A percentile compares a stretch with the other conserved stretches of the same genome.
Conservation (phyloP, 2,113 vertebrate species). For the Cisticola juncidis region DNA sequence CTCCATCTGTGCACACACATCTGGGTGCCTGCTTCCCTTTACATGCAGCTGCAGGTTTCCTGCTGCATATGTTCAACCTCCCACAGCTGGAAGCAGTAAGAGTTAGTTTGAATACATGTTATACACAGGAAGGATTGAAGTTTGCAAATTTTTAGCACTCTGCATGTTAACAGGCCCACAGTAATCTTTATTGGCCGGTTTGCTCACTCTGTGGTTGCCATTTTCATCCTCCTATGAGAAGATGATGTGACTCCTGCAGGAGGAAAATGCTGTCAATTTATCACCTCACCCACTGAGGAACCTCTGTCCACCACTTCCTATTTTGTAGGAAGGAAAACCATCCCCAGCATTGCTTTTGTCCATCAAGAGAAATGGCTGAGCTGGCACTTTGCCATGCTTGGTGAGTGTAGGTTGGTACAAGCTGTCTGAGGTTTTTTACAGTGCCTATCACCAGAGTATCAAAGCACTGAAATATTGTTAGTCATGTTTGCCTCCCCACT, state of each 20-base stretch:
- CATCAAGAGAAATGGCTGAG: background rate
- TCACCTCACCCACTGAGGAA: background rate
- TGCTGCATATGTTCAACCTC: background rate
- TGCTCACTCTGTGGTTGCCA: background rate
- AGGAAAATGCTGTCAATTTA: background rate
- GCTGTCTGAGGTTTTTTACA: conserved; percentile 2
- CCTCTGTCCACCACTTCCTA: background rate
- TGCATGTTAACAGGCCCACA: background rate
- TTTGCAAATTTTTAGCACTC: conserved; percentile 22
- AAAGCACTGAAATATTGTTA: background rate
- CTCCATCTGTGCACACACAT: background rate
- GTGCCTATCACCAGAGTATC: background rate
- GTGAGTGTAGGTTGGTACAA: background rate
- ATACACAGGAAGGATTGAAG: background rate
- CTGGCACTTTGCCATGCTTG: background rate
- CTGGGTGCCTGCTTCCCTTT: background rate
- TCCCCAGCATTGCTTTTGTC: background rate
- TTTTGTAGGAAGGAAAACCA: background rate
- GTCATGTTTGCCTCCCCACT: background rate
- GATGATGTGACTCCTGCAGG: background rate
- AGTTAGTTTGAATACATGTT: background rate
- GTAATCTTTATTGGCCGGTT: background rate
- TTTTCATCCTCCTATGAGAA: background rate
- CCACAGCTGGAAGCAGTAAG: conserved; percentile 41
- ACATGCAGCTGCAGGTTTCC: background rate